Evolutionary conservation across 1,140 invertebrate genomes (phyloP).

Genomic region (Drosophila repletoides): DNA sequence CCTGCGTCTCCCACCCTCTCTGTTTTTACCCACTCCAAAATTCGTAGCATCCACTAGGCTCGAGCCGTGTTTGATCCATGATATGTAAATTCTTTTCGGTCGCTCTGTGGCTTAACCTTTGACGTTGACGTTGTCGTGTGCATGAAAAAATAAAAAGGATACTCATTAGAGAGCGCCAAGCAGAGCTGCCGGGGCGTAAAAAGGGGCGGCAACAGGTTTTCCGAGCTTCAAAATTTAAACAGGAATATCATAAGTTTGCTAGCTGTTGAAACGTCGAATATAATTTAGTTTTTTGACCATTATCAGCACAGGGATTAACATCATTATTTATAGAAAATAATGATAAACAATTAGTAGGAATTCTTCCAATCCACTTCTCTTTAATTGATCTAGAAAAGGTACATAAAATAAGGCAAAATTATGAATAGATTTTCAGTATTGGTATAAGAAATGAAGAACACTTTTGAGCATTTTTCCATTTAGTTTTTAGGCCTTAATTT

Average conservation of each 20-base stretch:
- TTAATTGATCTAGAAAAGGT: too few relatives aligned
- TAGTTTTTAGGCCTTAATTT: too few relatives aligned
- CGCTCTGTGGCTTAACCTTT: slow-evolving; percentile 32
- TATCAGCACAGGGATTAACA: too few relatives aligned
- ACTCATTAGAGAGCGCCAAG: slow-evolving; percentile 32
- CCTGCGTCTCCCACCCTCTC: background rate
- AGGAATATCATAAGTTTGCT: background rate
- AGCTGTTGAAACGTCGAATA: too few relatives aligned
- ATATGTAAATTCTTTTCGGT: slow-evolving; percentile 41
- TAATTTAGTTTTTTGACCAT: too few relatives aligned
- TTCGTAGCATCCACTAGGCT: slow-evolving; percentile 1
- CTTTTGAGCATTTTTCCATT: too few relatives aligned
- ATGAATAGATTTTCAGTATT: too few relatives aligned
- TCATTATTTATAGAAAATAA: too few relatives aligned
- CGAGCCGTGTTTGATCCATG: slow-evolving; percentile 34
- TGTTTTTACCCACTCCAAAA: background rate
- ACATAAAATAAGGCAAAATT: too few relatives aligned
- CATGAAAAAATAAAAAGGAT: background rate
- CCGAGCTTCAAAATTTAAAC: background rate
- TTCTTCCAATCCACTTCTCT: too few relatives aligned
- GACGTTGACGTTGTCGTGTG: slow-evolving; percentile 19
- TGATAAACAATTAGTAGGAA: too few relatives aligned
- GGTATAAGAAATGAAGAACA: too few relatives aligned
- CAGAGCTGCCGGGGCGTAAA: background rate
- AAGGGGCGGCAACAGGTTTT: slow-evolving; percentile 14